These are phyloP conservation scores for Percina caprodes DNA, from an alignment of 2,113 vertebrate species.

Conservation along the genomic window DNA sequence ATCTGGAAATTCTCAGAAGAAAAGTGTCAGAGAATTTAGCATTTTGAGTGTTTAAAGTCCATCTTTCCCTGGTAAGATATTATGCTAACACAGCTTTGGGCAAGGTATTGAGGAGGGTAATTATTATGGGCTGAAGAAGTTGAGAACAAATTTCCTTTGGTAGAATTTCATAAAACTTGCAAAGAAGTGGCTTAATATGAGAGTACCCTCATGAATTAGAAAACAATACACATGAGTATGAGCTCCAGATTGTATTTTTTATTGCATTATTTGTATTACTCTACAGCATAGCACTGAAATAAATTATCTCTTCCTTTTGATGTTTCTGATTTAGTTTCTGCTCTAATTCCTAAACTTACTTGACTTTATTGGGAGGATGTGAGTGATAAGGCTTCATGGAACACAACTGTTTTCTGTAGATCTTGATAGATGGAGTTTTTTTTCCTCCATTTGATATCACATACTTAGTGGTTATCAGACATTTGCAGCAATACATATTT, in stretches of 20 bases:
- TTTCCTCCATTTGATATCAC: slow-evolving; percentile 3
- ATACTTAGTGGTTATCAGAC: slow-evolving; percentile 38
- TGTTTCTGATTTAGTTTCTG: slow-evolving; percentile 1
- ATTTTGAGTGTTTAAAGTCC: slow-evolving; percentile 24
- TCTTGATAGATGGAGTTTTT: background rate
- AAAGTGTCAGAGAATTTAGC: slow-evolving; percentile 26
- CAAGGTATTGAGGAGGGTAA: slow-evolving; percentile 49
- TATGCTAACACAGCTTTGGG: slow-evolving; percentile 40
- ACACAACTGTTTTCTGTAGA: slow-evolving; percentile 1
- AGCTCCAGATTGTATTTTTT: slow-evolving; percentile 1
- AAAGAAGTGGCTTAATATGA: slow-evolving; percentile 23
- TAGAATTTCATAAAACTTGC: slow-evolving; percentile 31
- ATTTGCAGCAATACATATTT: slow-evolving; percentile 44
- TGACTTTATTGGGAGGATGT: slow-evolving; percentile 5
- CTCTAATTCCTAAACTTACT: slow-evolving; percentile 5
- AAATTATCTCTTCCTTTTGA: background rate
- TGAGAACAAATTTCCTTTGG: slow-evolving; percentile 13
- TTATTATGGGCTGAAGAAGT: slow-evolving; percentile 37
- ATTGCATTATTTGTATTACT: background rate
- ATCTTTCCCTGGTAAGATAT: slow-evolving; percentile 10
- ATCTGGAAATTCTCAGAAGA: slow-evolving; percentile 25
- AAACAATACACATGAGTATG: background rate
- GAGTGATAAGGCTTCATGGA: background rate
- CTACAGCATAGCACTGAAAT: background rate
- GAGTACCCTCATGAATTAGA: background rate